phyloP scores from a whole-genome alignment of 1,140 invertebrate genomes.

The Wasmannia auropunctata region DNA sequence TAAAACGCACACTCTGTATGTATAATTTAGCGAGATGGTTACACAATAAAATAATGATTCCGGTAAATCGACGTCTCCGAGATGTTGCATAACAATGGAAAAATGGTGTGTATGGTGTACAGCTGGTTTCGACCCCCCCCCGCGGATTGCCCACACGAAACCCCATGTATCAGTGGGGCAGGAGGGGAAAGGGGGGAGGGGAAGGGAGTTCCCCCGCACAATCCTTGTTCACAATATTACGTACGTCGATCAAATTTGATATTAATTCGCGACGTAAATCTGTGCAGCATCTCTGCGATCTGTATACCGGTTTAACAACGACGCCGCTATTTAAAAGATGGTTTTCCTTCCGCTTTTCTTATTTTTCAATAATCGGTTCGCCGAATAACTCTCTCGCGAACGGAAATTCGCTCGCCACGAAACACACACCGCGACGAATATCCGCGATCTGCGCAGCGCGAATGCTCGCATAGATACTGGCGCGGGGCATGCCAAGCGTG shows the following conservation, averaged over 20 bases:
- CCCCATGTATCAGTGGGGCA: not conserved
- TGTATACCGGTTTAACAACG: not conserved
- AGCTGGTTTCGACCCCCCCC: not conserved
- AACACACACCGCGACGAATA: not conserved
- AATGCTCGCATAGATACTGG: not conserved
- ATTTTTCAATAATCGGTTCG: not conserved
- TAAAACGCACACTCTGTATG: not conserved
- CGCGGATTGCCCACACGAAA: not conserved
- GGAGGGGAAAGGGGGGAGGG: not conserved
- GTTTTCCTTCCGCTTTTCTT: slow-evolving; percentile 10
- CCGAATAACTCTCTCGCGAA: not conserved
- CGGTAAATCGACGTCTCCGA: slow-evolving; percentile 4
- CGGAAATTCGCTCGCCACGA: not conserved
- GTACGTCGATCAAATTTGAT: not conserved
- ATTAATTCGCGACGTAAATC: not conserved
- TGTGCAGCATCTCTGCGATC: not conserved
- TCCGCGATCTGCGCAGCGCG: no score
- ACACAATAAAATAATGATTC: slow-evolving; percentile 21
- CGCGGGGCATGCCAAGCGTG: not conserved
- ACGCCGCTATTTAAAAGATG: not conserved
- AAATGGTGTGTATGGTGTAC: not conserved
- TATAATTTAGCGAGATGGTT: slow-evolving; percentile 20
- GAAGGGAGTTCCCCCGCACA: not conserved
- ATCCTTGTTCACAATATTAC: not conserved
- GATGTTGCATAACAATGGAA: not conserved